Conservation (phyloP, 2,113 vertebrate species). For the Mugil cephalus region DNA sequence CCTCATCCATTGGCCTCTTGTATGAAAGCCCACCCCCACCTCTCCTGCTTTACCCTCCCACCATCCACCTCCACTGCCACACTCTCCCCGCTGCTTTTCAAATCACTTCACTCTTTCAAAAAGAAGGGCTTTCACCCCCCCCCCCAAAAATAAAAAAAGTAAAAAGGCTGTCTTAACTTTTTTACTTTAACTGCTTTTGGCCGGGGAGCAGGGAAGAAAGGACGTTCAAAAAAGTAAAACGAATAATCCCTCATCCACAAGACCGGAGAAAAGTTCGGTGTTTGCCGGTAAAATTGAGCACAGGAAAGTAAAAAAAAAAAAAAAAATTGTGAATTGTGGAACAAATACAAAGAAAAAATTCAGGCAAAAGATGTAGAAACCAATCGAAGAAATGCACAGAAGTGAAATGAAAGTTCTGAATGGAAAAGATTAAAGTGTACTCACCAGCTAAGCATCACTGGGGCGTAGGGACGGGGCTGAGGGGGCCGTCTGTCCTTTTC, state of each 20-base stretch:
- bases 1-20: conserved; percentile 41
- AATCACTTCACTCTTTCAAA: conserved; percentile 63
- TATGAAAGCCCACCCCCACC: conserved; percentile 41
- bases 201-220: no score
- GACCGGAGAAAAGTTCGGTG: conserved; percentile 19
- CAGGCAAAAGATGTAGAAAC: conserved; percentile 12
- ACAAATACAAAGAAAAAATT: background rate
- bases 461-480: conserved; percentile 59
- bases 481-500: conserved; percentile 74
- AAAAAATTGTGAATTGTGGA: background rate
- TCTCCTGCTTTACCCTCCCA: conserved; percentile 18
- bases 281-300: conserved; percentile 6
- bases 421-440: conserved; percentile 62
- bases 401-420: conserved; percentile 3
- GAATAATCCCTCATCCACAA: conserved; percentile 6
- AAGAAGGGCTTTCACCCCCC: conserved; percentile 65
- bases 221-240: conserved; percentile 33
- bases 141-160: no score
- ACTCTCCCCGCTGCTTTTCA: conserved; percentile 59
- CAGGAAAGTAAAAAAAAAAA: background rate
- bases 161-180: conserved; percentile 8
- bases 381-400: background rate
- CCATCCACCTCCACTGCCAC: conserved; percentile 20
- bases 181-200: background rate
- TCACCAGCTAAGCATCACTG: conserved; percentile 84